A percentile compares a stretch with the other conserved stretches of the same genome.
These are phyloP conservation scores for Cottus gobio DNA, from an alignment of 2,113 vertebrate genomes.

Conservation along the genomic window DNA sequence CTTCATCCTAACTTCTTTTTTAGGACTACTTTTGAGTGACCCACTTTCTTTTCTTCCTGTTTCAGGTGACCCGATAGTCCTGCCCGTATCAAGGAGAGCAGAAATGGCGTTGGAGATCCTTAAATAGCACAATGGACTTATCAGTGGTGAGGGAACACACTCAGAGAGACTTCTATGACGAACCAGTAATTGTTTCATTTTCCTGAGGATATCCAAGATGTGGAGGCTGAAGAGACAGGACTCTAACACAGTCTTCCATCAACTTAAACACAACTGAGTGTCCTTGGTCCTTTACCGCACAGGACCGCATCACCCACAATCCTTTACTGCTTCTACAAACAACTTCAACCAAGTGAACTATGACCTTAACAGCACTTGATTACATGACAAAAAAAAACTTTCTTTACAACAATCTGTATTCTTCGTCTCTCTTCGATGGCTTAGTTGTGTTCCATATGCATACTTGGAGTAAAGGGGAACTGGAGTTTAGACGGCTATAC, in stretches of 20 bases:
- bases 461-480: constrained; percentile 36
- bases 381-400: constrained; percentile 41
- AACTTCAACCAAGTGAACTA: constrained; percentile 41
- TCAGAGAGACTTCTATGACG: constrained; percentile 52
- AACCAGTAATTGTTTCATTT: constrained; percentile 53
- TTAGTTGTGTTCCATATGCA: constrained; percentile 64
- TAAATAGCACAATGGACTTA: constrained; percentile 65
- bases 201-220: constrained; percentile 49
- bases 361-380: constrained; percentile 49
- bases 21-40: constrained; percentile 23
- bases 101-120: constrained; percentile 34
- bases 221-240: constrained; percentile 55
- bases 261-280: constrained; percentile 53
- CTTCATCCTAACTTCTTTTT: constrained; percentile 12
- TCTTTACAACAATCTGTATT: constrained; percentile 51
- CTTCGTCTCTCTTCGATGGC: constrained; percentile 65
- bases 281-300: constrained; percentile 40
- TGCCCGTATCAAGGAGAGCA: constrained; percentile 16
- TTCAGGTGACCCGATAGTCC: constrained; percentile 86
- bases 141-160: constrained; percentile 39
- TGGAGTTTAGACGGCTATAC: constrained; percentile 33
- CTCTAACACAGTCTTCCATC: constrained; percentile 59
- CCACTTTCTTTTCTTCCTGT: constrained; percentile 39
- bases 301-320: constrained; percentile 61
- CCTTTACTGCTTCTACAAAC: constrained; percentile 60